Evolutionary conservation across 2,888 invertebrate species (phyloP).

Genomic region (Uropetala carovei): DNA sequence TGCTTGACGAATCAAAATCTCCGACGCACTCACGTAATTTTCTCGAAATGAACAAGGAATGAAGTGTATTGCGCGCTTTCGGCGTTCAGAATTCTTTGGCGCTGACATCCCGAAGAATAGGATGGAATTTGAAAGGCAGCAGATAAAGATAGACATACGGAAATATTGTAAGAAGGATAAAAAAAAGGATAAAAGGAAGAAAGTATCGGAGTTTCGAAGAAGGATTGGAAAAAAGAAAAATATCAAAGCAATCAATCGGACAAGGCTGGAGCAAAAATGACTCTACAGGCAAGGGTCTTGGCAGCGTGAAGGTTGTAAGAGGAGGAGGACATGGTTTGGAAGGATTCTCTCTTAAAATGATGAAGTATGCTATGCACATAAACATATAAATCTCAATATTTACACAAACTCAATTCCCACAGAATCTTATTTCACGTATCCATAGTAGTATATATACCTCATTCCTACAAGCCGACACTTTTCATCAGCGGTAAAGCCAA

Average conservation of each 20-base stretch:
- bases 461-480: no score
- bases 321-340: no score
- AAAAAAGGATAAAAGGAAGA: neutral
- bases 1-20: no score
- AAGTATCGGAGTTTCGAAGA: neutral
- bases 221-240: neutral
- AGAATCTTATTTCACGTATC: no score
- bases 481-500: no score
- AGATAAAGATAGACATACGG: slow-evolving; percentile 17
- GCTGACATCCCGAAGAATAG: slow-evolving; percentile 46
- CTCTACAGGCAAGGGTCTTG: neutral
- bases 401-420: no score
- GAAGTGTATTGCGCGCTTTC: neutral
- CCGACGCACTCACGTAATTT: no score
- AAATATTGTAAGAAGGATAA: slow-evolving; percentile 17
- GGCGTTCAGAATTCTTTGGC: neutral
- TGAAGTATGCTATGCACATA: no score
- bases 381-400: no score
- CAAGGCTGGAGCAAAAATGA: neutral
- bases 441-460: no score
- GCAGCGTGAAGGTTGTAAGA: no score
- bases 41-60: neutral
- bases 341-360: no score
- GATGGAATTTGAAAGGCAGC: slow-evolving; percentile 6
- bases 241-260: slow-evolving; percentile 35